Percentiles rank a stretch among this genome's conserved stretches.
These are phyloP conservation scores for Pangasius larnaudii DNA, from an alignment of 2,797 vertebrate species.

Conservation along the genomic window DNA sequence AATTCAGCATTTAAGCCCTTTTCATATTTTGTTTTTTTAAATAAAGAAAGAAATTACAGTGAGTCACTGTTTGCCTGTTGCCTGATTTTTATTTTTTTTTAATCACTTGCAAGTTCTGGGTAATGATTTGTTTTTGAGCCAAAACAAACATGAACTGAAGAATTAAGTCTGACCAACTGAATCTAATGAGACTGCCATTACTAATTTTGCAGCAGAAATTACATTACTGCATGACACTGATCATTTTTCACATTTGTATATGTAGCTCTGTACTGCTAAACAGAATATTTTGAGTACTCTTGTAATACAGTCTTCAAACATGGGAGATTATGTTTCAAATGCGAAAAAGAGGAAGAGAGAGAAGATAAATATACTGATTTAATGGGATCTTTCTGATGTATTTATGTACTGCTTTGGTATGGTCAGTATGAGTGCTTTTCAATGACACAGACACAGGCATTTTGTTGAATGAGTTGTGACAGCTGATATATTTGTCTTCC, in stretches of 20 bases:
- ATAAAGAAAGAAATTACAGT: neutral
- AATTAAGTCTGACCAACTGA: no score
- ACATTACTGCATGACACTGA: neutral
- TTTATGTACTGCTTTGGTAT: neutral
- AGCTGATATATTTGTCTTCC: constrained; percentile 14
- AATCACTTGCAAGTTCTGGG: neutral
- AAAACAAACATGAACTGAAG: neutral
- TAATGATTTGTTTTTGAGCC: neutral
- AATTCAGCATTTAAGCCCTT: neutral
- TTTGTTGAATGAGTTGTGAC: constrained; percentile 22
- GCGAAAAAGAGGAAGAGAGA: neutral
- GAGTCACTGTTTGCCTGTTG: neutral
- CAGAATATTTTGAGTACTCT: neutral
- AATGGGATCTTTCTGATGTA: neutral
- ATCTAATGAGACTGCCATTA: no score
- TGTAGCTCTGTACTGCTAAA: neutral
- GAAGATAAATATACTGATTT: neutral
- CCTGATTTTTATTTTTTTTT: neutral
- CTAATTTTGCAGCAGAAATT: neutral
- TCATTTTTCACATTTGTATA: neutral
- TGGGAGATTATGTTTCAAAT: neutral
- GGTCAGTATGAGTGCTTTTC: neutral
- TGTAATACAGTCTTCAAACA: neutral
- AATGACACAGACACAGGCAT: neutral
- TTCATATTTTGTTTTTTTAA: neutral